Evolutionary conservation across 2,113 vertebrate genomes (phyloP).

Genomic region (Amphiprion ocellaris): DNA sequence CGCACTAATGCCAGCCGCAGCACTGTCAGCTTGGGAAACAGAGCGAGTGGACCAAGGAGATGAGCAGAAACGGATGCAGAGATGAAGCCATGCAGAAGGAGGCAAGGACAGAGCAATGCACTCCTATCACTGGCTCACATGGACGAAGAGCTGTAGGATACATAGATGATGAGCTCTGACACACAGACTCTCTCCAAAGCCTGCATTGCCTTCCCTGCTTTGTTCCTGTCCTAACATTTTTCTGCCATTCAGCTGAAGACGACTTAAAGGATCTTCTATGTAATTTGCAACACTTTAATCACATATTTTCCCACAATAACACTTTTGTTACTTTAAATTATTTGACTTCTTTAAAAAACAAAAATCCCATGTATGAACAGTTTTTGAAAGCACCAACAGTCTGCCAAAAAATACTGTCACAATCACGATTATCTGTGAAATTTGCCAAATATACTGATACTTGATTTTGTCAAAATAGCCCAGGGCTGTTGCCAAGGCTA

Average conservation of each 20-base stretch:
- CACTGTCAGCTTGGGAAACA: slow-evolving; percentile 14
- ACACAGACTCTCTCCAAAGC: slow-evolving; percentile 45
- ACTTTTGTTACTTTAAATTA: not conserved
- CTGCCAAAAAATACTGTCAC: no score
- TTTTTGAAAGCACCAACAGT: no score
- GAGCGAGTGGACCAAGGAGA: slow-evolving; percentile 8
- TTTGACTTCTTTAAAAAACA: no score
- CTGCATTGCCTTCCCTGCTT: slow-evolving; percentile 14
- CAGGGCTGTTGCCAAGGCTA: not conserved
- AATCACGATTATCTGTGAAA: no score
- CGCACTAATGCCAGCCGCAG: not conserved
- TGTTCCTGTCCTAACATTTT: slow-evolving; percentile 37
- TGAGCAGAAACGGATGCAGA: slow-evolving; percentile 30
- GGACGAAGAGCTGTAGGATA: slow-evolving; percentile 20
- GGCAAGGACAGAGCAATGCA: slow-evolving; percentile 1
- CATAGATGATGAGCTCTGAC: slow-evolving; percentile 54
- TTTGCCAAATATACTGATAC: no score
- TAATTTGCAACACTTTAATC: not conserved
- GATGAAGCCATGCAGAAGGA: slow-evolving; percentile 61
- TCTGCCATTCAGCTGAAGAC: slow-evolving; percentile 31
- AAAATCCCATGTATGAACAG: no score
- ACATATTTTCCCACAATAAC: not conserved
- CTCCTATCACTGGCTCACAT: slow-evolving; percentile 26
- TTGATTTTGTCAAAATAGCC: not conserved
- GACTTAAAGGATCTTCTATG: slow-evolving; percentile 15